Conservation (phyloP, 2,797 vertebrate species). For the Oreortyx pictus region DNA sequence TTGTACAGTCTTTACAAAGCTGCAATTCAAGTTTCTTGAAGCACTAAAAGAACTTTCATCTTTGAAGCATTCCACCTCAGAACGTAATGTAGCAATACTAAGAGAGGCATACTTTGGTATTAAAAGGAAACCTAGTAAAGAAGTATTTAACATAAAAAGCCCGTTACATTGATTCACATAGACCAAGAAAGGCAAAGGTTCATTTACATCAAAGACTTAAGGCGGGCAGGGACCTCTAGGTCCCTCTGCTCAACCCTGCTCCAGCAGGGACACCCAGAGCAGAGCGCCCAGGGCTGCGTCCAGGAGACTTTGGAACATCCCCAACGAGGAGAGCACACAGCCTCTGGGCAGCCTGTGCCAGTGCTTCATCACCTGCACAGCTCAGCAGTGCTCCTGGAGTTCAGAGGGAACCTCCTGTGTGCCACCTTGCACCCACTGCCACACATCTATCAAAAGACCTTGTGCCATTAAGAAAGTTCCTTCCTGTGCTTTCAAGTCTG, state of each 20-base stretch:
- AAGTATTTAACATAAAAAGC: background rate
- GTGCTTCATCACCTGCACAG: background rate
- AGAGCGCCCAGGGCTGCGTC: background rate
- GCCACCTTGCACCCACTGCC: background rate
- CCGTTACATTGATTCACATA: background rate
- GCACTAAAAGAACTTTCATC: background rate
- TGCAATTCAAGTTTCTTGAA: conserved; percentile 15
- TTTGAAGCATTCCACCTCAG: conserved; percentile 18
- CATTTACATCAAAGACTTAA: background rate
- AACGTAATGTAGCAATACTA: background rate
- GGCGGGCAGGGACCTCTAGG: background rate
- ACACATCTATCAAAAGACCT: background rate
- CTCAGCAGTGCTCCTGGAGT: background rate
- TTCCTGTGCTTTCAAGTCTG: background rate
- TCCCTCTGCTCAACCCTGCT: background rate
- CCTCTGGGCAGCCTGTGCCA: background rate
- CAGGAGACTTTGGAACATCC: fast-evolving
- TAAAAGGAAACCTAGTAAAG: background rate
- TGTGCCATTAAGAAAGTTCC: background rate
- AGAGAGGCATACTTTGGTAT: background rate
- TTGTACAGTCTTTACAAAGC: background rate
- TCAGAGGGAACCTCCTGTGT: background rate
- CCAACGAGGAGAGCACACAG: background rate
- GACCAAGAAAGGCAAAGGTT: background rate
- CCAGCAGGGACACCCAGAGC: background rate